Conservation (phyloP, 2,797 vertebrate genomes). For the Protonibea diacanthus region DNA sequence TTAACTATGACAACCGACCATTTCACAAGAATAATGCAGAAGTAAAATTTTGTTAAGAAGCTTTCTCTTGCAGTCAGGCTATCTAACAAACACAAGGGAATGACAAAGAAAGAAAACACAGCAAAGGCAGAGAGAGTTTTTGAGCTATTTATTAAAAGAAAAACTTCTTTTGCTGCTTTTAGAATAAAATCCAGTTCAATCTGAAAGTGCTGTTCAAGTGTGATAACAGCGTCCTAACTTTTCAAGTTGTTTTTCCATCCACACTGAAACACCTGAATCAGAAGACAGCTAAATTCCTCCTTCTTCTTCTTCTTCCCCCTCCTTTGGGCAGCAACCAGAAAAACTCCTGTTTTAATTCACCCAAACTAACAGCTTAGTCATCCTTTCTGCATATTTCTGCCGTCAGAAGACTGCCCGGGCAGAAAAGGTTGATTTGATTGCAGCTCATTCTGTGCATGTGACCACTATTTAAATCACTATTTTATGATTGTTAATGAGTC, state of each 20-base stretch:
- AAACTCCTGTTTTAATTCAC: neutral
- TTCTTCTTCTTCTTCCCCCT: neutral
- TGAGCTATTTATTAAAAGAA: no score
- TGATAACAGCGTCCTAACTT: neutral
- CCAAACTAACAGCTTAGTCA: neutral
- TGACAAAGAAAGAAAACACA: neutral
- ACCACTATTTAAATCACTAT: no score
- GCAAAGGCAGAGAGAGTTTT: neutral
- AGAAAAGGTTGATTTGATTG: neutral
- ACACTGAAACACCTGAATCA: neutral
- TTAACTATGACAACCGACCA: slow-evolving; percentile 16
- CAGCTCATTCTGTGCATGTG: neutral
- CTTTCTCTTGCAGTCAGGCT: neutral
- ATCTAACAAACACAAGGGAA: neutral
- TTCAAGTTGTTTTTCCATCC: neutral
- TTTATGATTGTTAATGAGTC: neutral
- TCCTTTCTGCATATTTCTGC: neutral
- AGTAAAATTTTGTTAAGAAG: neutral
- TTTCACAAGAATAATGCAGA: neutral
- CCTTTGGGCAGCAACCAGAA: neutral
- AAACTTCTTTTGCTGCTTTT: neutral
- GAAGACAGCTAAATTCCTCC: neutral
- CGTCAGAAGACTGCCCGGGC: neutral
- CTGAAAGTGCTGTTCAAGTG: neutral
- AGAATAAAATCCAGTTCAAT: neutral